Evolutionary conservation across 2,113 vertebrate species (phyloP).

Genomic region (Sminthopsis crassicaudata): DNA sequence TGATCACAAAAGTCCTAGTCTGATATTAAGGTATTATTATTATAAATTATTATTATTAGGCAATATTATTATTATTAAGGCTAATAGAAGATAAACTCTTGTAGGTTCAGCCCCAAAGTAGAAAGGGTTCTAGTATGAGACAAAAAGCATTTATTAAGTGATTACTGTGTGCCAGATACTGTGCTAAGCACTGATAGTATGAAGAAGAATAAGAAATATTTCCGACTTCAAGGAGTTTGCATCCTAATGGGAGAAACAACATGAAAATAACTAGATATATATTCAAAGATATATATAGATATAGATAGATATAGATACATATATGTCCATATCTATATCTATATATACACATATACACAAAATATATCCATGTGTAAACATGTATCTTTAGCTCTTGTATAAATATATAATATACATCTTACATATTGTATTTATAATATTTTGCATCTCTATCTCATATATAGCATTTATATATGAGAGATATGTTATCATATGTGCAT

Average conservation of each 20-base stretch:
- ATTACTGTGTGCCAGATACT: neutral
- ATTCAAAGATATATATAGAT: neutral
- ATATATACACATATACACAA: no score
- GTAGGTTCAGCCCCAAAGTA: neutral
- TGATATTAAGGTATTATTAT: neutral
- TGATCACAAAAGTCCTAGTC: neutral
- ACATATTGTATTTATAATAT: neutral
- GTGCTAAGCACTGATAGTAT: no score
- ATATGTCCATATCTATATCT: no score
- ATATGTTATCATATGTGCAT: neutral
- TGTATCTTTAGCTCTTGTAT: neutral
- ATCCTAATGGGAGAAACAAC: neutral
- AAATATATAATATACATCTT: neutral
- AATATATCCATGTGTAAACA: neutral
- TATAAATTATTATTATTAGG: no score
- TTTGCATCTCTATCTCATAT: neutral
- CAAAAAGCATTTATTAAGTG: neutral
- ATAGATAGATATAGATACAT: no score
- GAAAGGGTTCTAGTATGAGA: neutral
- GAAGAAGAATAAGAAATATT: neutral
- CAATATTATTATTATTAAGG: no score
- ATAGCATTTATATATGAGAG: neutral
- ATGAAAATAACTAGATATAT: neutral
- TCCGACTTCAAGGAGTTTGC: neutral
- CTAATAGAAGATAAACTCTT: neutral